Percentiles rank a stretch among this genome's conserved stretches.
These are phyloP conservation scores for Eulithis prunata DNA, from an alignment of 2,888 invertebrate species.

Conservation along the genomic window DNA sequence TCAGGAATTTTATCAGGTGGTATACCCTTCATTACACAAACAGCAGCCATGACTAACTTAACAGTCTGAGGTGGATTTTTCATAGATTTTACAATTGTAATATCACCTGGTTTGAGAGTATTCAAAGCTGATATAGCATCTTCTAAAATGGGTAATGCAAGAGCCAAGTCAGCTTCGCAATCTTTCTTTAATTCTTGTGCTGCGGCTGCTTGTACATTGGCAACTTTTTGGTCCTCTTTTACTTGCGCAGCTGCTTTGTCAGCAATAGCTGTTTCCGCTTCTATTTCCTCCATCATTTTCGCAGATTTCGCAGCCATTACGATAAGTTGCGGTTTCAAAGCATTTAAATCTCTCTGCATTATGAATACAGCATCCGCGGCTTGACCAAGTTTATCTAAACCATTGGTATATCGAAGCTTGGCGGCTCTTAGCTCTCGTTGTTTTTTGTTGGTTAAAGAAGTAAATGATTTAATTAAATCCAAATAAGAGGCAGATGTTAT, in stretches of 20 bases:
- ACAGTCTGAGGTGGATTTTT: slow-evolving; percentile 93
- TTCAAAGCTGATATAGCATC: slow-evolving; percentile 90
- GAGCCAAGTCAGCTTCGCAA: slow-evolving; percentile 96
- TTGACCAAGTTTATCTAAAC: slow-evolving; percentile 90
- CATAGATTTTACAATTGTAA: slow-evolving; percentile 94
- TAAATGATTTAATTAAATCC: slow-evolving; percentile 91
- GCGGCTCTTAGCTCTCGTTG: slow-evolving; percentile 89
- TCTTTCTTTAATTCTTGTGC: slow-evolving; percentile 93
- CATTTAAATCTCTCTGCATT: slow-evolving; percentile 90
- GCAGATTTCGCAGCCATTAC: slow-evolving; percentile 89
- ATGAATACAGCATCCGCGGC: slow-evolving; percentile 90
- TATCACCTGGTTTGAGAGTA: slow-evolving; percentile 93
- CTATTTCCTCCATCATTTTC: slow-evolving; percentile 91
- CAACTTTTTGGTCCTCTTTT: slow-evolving; percentile 93
- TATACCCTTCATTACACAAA: slow-evolving; percentile 93
- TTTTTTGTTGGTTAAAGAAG: slow-evolving; percentile 87
- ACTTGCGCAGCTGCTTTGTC: slow-evolving; percentile 92
- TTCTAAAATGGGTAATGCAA: slow-evolving; percentile 93
- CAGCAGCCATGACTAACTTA: slow-evolving; percentile 94
- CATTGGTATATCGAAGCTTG: slow-evolving; percentile 90
- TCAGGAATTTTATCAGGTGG: slow-evolving; percentile 91
- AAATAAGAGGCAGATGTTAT: slow-evolving; percentile 94
- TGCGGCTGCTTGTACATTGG: slow-evolving; percentile 93
- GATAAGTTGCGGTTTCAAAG: slow-evolving; percentile 89
- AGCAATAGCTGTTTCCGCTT: slow-evolving; percentile 89